Conservation (phyloP, 37 sponge, comb jelly and placozoan species). For the Aphrocallistes beatrix region DNA sequence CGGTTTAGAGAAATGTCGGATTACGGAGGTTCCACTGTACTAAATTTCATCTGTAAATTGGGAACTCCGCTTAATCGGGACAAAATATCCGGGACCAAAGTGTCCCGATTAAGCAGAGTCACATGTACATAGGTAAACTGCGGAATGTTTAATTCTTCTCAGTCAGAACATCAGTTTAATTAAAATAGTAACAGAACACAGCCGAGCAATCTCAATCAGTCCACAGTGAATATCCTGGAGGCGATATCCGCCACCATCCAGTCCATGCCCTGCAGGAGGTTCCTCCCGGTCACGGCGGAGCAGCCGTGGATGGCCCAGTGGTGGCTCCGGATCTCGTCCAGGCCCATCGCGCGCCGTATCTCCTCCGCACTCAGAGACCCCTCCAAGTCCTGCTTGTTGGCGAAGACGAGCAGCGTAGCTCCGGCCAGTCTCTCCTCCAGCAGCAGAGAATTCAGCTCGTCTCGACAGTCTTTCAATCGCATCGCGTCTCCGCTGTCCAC, state of each 20-base stretch:
- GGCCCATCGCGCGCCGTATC: conserved; percentile 54
- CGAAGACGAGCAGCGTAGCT: conserved; percentile 95
- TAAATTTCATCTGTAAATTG: no score
- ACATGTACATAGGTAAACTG: no score
- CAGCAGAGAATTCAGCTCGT: conserved; percentile 56
- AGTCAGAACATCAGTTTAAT: no score
- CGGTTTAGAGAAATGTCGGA: no score
- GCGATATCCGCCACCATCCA: conserved; percentile 89
- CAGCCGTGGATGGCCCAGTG: conserved; percentile 89
- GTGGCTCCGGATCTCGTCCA: conserved; percentile 82
- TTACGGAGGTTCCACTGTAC: no score
- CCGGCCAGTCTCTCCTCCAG: conserved; percentile 85
- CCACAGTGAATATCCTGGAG: conserved; percentile 94
- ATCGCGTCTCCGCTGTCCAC: conserved; percentile 96
- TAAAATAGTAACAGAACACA: no score
- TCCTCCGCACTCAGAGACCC: conserved; percentile 80
- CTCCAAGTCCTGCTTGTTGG: conserved; percentile 97
- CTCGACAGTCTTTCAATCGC: conserved; percentile 70
- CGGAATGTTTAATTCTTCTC: no score
- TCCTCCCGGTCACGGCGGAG: conserved; percentile 90
- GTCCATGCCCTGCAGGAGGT: conserved; percentile 78
- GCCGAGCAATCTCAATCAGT: no score
- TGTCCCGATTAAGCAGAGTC: no score
- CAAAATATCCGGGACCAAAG: no score
- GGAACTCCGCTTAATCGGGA: no score